Percentiles rank a stretch among this genome's conserved stretches.
Evolutionary conservation across 2,888 invertebrate species (phyloP).

Genomic region (Leucoma salicis): DNA sequence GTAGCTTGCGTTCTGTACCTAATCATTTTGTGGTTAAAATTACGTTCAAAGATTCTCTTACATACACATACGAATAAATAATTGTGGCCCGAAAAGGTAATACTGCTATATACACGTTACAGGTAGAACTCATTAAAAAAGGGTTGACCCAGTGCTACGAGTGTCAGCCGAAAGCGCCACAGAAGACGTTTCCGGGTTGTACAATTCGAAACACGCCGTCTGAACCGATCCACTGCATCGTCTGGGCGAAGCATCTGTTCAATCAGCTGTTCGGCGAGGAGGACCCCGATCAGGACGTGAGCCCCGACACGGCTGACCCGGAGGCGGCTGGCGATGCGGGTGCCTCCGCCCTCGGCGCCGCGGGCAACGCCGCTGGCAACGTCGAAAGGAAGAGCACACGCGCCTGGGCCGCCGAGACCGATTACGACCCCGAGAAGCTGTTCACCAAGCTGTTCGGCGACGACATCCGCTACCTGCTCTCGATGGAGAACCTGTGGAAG

Average conservation of each 20-base stretch:
- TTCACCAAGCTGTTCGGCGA: conserved; percentile 97
- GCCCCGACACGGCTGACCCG: conserved; percentile 97
- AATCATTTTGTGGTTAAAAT: too few species aligned
- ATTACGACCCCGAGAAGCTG: conserved; percentile 92
- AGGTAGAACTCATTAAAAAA: conserved; percentile 92
- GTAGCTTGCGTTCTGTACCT: too few species aligned
- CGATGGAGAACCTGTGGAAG: conserved; percentile 98
- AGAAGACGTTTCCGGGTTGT: conserved; percentile 98
- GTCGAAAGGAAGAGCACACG: conserved; percentile 88
- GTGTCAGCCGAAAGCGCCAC: conserved; percentile 94
- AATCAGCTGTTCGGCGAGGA: conserved; percentile 99
- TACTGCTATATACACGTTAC: conserved; percentile 1
- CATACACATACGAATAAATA: too few species aligned
- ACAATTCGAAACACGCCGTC: conserved; percentile 99
- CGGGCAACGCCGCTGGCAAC: conserved; percentile 75
- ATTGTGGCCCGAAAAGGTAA: not conserved
- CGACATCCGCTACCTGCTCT: conserved; percentile 96
- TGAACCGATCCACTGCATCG: conserved; percentile 99
- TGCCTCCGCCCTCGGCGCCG: conserved; percentile 75
- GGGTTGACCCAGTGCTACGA: conserved; percentile 98
- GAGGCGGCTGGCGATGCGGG: conserved; percentile 91
- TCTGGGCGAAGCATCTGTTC: conserved; percentile 99
- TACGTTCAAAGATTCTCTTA: too few species aligned
- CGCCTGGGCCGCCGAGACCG: conserved; percentile 92
- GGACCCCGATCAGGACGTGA: conserved; percentile 97